These are phyloP conservation scores for Boulengeromyrus knoepffleri DNA, from an alignment of 2,113 vertebrate genomes.

Conservation along the genomic window DNA sequence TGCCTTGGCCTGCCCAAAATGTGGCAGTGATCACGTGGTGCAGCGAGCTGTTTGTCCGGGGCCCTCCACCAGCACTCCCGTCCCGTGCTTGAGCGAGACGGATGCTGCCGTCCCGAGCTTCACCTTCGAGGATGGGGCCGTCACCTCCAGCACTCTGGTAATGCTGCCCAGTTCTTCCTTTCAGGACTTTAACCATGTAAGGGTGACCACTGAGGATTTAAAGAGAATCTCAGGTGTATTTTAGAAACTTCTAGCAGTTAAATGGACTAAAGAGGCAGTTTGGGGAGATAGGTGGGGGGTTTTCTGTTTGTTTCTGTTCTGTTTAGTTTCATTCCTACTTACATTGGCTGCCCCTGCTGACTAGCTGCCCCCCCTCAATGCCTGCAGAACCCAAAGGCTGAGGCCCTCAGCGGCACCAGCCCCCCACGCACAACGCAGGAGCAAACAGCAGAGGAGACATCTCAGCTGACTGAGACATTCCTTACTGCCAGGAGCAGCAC, in stretches of 20 bases:
- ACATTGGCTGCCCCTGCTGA: background rate
- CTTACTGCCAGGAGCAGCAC: conserved; percentile 46
- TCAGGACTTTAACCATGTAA: background rate
- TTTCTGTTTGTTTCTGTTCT: background rate
- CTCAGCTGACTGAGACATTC: conserved; percentile 35
- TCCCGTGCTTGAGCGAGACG: background rate
- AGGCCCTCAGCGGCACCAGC: conserved; percentile 26
- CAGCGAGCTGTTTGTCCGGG: conserved; percentile 54
- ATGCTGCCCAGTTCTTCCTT: background rate
- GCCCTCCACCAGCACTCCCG: conserved; percentile 55
- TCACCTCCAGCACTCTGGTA: conserved; percentile 25
- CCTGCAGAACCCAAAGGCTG: conserved; percentile 29
- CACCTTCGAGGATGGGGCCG: conserved; percentile 27
- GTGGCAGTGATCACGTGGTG: conserved; percentile 82
- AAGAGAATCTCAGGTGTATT: background rate
- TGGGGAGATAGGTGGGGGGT: background rate
- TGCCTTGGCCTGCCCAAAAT: conserved; percentile 66
- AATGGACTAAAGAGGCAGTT: background rate
- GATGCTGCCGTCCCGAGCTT: conserved; percentile 19
- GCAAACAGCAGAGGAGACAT: background rate
- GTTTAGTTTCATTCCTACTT: background rate
- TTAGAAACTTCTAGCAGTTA: background rate
- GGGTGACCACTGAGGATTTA: background rate
- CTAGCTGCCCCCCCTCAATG: background rate
- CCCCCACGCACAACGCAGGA: background rate